Evolutionary conservation across 92 coral and sea anemone genomes (phyloP).

Genomic region (Pocillopora meandrina): DNA sequence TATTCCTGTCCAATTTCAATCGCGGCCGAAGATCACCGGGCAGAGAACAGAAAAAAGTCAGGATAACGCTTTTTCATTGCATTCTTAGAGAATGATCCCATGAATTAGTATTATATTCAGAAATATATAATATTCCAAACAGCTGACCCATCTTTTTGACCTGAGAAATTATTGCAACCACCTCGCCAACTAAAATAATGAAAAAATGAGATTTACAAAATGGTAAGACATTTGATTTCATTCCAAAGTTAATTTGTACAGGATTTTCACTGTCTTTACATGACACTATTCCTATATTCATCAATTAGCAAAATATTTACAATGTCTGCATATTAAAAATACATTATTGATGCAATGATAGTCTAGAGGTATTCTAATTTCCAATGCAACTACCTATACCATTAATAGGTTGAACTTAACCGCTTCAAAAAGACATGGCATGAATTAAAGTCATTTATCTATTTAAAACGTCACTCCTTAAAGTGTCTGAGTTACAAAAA

Average conservation of each 20-base stretch:
- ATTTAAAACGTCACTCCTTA: neutral
- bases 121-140: no score
- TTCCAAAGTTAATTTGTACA: constrained; percentile 23
- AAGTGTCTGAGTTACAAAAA: neutral
- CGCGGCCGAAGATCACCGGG: no score
- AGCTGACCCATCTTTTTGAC: no score
- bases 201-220: neutral
- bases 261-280: constrained; percentile 8
- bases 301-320: constrained; percentile 12
- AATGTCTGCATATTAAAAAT: constrained; percentile 35
- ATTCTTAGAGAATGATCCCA: no score
- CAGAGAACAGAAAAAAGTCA: no score
- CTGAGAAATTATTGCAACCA: neutral
- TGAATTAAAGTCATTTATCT: neutral
- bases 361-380: neutral
- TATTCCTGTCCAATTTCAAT: no score
- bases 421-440: neutral
- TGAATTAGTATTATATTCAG: no score
- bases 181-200: neutral
- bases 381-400: neutral
- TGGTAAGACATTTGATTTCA: neutral
- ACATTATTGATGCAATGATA: constrained; percentile 13
- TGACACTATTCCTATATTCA: neutral
- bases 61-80: no score
- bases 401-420: neutral